Evolutionary conservation across 2,888 invertebrate species (phyloP), one percentile per base, ranked within the genome.

Genomic region (Ypsolopha sequella): DNA sequence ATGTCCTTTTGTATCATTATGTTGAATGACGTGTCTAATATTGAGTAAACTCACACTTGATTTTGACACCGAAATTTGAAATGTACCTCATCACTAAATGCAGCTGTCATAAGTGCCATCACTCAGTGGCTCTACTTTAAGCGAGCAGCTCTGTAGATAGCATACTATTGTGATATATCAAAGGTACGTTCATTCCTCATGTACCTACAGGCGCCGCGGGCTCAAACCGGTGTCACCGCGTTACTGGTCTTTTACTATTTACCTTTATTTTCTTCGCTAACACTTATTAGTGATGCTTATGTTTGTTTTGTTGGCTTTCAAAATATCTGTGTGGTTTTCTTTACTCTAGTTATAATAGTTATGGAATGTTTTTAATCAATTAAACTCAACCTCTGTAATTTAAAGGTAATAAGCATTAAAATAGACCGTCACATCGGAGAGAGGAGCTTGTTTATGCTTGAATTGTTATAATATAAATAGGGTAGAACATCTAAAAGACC

Each of bases 321-420:
- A 81, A 82, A 78, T 80, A 80, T 81, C 78, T 66, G 85, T 81
- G 85, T 84, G 84, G 73, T 79, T 82, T 80, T 68, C 66, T 80
- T 80, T 76, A 68, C 69, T 60, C 35, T 78, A 80, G 76, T 69
- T 68, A 70, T 69, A 64, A 76, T 78, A 80, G 73, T 70, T 73
- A 78, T 76, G 80, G 77, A 82, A 78, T 80, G 80, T 81, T 84
- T 50, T 76, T 73, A 68, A 74, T 71, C 69, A 65, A 75, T 70
- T 69, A 64, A 65, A 70, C 64, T 64, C 64, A 64, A 61, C 63
- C 65, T 65, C 66, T 53, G 33, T 24, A 24, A 34, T 52, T 51
- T 61, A 56, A 60, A 57, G 57, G 59, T 54, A 55, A 60, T 57
- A 50, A 58, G 63, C 57, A 57, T 59, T 58, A 55, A 56, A 64